Percentiles rank a stretch among this genome's conserved stretches.
Conservation (phyloP, 2,888 invertebrate genomes). For the Lithosia quadra region DNA sequence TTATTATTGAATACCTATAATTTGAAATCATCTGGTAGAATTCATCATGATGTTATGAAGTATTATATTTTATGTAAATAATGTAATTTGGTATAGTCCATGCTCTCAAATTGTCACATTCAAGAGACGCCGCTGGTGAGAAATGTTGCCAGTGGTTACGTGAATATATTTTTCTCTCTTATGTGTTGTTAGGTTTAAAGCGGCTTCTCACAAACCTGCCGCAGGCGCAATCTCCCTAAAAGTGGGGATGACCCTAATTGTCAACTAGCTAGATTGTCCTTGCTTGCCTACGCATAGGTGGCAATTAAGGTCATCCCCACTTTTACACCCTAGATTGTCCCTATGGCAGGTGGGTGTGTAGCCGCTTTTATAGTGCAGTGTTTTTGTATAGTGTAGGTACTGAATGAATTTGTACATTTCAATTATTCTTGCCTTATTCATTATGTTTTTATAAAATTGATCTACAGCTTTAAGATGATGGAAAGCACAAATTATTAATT, state of each 20-base stretch:
- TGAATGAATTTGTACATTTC: neutral
- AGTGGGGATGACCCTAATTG: no score
- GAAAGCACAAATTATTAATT: neutral
- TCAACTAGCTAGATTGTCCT: no score
- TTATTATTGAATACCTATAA: neutral
- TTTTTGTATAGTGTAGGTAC: neutral
- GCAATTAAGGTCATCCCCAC: no score
- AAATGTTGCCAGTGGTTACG: no score
- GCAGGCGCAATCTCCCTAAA: no score
- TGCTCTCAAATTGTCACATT: neutral
- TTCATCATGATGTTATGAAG: neutral
- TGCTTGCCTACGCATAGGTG: no score
- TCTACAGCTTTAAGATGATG: neutral
- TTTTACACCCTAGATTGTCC: no score
- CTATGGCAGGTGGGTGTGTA: no score
- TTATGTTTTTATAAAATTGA: neutral
- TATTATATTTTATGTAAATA: neutral
- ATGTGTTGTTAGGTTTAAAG: conserved; percentile 1
- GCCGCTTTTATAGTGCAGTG: no score
- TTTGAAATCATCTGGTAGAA: neutral
- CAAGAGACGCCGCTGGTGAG: no score
- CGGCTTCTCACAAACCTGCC: no score
- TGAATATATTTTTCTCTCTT: neutral
- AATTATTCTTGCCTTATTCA: neutral
- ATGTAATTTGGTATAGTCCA: neutral